These are phyloP conservation scores for Atethmia centrago DNA, from an alignment of 2,888 invertebrate genomes.

Conservation along the genomic window DNA sequence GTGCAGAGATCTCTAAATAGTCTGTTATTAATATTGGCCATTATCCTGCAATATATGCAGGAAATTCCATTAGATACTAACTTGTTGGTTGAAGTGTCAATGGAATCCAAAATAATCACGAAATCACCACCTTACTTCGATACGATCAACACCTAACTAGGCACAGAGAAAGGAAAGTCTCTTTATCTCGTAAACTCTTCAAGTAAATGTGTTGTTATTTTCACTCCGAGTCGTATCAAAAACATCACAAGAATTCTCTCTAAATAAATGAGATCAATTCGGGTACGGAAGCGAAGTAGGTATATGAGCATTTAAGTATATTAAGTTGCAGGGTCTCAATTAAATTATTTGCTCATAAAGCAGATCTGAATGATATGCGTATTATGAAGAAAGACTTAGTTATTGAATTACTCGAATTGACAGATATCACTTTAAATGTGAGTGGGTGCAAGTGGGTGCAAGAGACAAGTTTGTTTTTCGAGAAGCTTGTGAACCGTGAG, in stretches of 20 bases:
- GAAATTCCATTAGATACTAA: background rate
- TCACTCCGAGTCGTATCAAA: conserved; percentile 23
- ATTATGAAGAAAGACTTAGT: conserved; percentile 2
- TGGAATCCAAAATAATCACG: background rate
- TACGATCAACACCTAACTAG: background rate
- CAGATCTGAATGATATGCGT: conserved; percentile 27
- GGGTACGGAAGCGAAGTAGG: conserved; percentile 33
- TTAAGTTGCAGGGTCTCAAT: conserved; percentile 3
- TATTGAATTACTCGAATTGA: background rate
- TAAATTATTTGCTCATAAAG: conserved; percentile 33
- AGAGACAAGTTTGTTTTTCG: conserved; percentile 20
- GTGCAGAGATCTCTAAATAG: background rate
- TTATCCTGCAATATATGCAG: background rate
- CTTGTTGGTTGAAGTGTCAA: background rate
- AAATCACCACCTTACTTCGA: background rate
- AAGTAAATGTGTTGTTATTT: conserved; percentile 39
- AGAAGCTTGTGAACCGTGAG: background rate
- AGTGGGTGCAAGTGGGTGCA: background rate
- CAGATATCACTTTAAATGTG: background rate
- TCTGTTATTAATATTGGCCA: too few species aligned
- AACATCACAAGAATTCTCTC: conserved; percentile 18
- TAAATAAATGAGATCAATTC: conserved; percentile 50
- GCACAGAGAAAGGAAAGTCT: background rate
- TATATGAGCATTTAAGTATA: conserved; percentile 25
- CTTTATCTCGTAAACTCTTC: conserved; percentile 10